Conservation (phyloP, 2,113 vertebrate species). For the Candoia aspera region DNA sequence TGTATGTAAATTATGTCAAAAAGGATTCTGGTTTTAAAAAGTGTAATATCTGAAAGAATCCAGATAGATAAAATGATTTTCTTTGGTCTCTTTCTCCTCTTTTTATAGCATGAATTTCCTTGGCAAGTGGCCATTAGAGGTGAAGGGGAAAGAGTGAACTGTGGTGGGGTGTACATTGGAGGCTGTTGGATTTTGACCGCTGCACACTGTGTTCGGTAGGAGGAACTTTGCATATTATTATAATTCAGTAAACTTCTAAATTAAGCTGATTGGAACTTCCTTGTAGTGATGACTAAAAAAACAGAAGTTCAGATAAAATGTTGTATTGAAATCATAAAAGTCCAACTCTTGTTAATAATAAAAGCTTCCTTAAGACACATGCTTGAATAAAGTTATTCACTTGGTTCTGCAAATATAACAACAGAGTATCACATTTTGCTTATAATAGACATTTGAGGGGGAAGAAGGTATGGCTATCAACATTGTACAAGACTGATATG, state of each 20-base stretch:
- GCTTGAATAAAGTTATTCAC: not conserved
- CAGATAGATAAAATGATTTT: not conserved
- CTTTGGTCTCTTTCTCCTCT: conserved; percentile 8
- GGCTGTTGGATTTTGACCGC: conserved; percentile 95
- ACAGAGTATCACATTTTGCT: not conserved
- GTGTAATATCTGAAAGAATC: not conserved
- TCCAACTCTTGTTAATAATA: not conserved
- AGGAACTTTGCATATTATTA: not conserved
- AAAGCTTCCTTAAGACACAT: not conserved
- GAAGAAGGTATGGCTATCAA: not conserved
- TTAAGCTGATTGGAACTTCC: not conserved
- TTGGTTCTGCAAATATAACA: not conserved
- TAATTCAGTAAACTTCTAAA: not conserved
- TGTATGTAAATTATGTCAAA: not conserved
- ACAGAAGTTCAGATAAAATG: not conserved
- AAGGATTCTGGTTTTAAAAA: not conserved
- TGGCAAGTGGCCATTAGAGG: conserved; percentile 91
- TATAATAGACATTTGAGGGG: not conserved
- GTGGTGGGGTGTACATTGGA: conserved; percentile 91
- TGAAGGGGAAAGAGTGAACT: conserved; percentile 64
- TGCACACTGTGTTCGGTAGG: conserved; percentile 92
- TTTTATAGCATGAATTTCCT: conserved; percentile 86
- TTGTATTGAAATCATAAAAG: not conserved
- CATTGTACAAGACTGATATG: not conserved
- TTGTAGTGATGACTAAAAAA: not conserved